Conservation (phyloP, 2,113 vertebrate species). For the Anguilla japonica region DNA sequence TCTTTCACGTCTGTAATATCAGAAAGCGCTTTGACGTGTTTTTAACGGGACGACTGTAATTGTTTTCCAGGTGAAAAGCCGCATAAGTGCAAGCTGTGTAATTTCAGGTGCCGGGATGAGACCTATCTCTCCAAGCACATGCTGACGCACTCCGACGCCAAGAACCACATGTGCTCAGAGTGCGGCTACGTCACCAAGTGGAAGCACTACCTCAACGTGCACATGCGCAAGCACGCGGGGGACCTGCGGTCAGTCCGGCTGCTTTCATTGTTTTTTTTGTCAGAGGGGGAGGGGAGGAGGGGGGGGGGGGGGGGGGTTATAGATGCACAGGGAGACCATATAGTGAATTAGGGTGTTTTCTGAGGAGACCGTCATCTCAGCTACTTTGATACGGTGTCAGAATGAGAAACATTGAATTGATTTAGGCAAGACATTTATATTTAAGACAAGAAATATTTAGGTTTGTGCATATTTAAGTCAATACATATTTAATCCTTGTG, state of each 20-base stretch:
- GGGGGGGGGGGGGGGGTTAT: no score
- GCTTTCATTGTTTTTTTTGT: neutral
- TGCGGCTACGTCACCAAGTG: constrained; percentile 98
- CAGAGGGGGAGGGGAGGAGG: neutral
- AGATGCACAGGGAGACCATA: no score
- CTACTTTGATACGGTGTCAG: no score
- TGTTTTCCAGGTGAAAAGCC: constrained; percentile 84
- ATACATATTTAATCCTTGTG: no score
- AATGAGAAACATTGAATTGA: no score
- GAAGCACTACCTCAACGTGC: constrained; percentile 94
- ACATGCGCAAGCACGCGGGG: constrained; percentile 96
- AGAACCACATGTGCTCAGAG: constrained; percentile 96
- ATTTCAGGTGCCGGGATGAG: constrained; percentile 92
- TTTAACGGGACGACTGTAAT: neutral
- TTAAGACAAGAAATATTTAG: no score
- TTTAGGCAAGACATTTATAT: no score
- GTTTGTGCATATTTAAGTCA: no score
- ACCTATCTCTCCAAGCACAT: constrained; percentile 96
- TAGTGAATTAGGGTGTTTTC: no score
- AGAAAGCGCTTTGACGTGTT: no score
- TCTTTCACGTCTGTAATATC: no score
- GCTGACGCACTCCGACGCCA: constrained; percentile 87
- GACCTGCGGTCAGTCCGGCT: constrained; percentile 81
- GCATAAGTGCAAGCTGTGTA: constrained; percentile 89
- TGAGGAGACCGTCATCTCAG: no score